A percentile compares a stretch with the other conserved stretches of the same genome.
Evolutionary conservation across 2,113 vertebrate species (phyloP).

Genomic region (Phalacrocorax aristotelis): DNA sequence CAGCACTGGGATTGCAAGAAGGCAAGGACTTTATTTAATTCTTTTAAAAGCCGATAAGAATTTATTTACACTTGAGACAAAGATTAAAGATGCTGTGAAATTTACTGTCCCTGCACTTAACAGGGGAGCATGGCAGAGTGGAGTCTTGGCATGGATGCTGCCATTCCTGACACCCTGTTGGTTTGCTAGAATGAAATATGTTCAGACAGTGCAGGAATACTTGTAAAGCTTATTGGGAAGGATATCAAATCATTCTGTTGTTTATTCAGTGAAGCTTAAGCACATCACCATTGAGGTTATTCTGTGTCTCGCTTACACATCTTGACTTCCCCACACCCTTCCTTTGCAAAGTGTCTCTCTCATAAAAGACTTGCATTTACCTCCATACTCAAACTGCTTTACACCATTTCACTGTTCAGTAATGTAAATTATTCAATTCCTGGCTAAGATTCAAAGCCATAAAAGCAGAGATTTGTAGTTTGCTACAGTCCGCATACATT

Average conservation of each 20-base stretch:
- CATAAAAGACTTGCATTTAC: background rate
- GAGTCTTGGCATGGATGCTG: background rate
- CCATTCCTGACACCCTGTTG: slow-evolving; percentile 10
- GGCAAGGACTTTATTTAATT: background rate
- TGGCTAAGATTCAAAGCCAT: background rate
- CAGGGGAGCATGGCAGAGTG: background rate
- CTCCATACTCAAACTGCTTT: background rate
- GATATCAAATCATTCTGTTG: slow-evolving; percentile 16
- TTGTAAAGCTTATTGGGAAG: slow-evolving; percentile 30
- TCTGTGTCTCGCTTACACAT: background rate
- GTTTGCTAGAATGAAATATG: background rate
- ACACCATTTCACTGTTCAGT: background rate
- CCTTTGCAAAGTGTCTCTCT: background rate
- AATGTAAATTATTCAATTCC: slow-evolving; percentile 14
- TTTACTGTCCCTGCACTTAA: slow-evolving; percentile 21
- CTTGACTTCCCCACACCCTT: background rate
- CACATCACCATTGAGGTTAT: background rate
- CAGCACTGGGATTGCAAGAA: slow-evolving; percentile 1
- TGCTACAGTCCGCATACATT: background rate
- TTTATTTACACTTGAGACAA: slow-evolving; percentile 39
- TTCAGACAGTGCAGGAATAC: background rate
- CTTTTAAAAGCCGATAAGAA: background rate
- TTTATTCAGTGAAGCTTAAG: slow-evolving; percentile 38
- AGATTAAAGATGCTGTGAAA: slow-evolving; percentile 37
- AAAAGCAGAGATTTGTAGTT: background rate